Base-by-base conservation (phyloP, 2,888 invertebrate genomes). In the Calliopum simillimum region DNA sequence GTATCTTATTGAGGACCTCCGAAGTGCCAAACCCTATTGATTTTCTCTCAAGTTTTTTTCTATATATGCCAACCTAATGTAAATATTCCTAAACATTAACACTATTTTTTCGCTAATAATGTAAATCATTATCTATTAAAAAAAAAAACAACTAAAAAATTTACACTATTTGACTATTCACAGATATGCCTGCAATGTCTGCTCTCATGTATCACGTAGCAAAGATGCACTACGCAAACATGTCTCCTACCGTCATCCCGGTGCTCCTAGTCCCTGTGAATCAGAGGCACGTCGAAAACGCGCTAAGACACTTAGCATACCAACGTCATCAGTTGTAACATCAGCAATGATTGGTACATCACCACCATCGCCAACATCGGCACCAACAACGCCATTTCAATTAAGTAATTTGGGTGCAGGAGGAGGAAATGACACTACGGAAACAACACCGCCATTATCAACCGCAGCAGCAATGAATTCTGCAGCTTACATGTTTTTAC, bases 221-320 rank as follows among this genome's bases (percentile, higher is more conserved):
- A 88, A 95, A 71, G 96, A 96, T 84, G 96, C 96, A 41, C 86
- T 96, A 66, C 88, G 96, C 74, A 96, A 96, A 84, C 96, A 96
- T 82, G 94, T 96, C 51, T 95, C 95, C 0, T 96, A 96, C 80
- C 87, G 95, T 68, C 95, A 95, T 86, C 94, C 94, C 8, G 90
- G 85, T 3, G 85, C 86, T 19, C 87, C 87, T 3, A 86, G 85
- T 21, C 86, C 86, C 3, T 86, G 86, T 65, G 86, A 86, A 71
- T 82, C 84, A 25, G 86, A 86, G 61, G 84, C 86, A 2, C 80
- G 86, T 12, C 79, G 86, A 49, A 86, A 86, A 71, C 82, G 86
- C n/a, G 81, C 85, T n/a, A 86, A 86, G 73, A 76, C 77, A 3
- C 72, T 85, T 12, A 75, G 75, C 55, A 71, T 78, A 1, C 68